phyloP scores from a whole-genome alignment of 1,140 invertebrate species.

The Orchestia grillus region DNA sequence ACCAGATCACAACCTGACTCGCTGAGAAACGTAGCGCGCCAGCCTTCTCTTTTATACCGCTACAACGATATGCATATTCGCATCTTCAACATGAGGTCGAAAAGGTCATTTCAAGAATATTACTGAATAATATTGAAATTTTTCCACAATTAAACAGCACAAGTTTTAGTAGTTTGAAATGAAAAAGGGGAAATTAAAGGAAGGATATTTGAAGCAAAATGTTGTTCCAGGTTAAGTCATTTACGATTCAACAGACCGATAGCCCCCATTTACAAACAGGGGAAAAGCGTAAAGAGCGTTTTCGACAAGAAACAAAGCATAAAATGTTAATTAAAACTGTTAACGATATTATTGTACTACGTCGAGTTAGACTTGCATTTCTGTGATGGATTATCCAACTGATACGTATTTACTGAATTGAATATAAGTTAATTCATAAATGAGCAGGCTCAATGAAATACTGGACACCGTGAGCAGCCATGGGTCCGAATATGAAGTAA shows the following conservation, averaged over 20 bases:
- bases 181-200: neutral
- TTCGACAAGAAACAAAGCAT: neutral
- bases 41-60: neutral
- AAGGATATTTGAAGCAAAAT: neutral
- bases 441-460: neutral
- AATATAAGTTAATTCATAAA: neutral
- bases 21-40: neutral
- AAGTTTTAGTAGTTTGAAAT: neutral
- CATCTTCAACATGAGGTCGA: neutral
- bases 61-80: neutral
- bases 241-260: neutral
- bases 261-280: neutral
- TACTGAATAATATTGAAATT: neutral
- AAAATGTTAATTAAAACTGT: neutral
- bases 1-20: neutral
- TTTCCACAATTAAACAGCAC: neutral
- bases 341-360: neutral
- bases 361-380: neutral
- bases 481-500: neutral
- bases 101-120: neutral
- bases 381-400: neutral
- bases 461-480: neutral
- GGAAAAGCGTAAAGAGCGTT: neutral
- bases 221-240: neutral
- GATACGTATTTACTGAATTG: neutral